Conservation (phyloP, 1,140 invertebrate genomes). For the Drosophila nasuta region DNA sequence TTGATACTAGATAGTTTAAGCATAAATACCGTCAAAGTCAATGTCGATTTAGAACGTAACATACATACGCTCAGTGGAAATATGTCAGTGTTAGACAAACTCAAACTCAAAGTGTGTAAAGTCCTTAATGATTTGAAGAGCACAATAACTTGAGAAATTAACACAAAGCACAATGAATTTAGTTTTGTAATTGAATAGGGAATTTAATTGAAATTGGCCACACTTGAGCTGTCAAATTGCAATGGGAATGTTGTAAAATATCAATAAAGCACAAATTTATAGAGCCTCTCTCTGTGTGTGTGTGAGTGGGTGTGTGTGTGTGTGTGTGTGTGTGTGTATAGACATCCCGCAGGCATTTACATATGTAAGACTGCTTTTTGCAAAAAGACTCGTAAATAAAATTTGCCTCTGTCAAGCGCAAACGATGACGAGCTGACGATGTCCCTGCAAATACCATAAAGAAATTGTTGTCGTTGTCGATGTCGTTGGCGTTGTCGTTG, state of each 20-base stretch:
- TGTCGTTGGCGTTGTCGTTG: conserved; percentile 1
- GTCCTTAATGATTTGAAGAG: not conserved
- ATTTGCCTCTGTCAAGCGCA: conserved; percentile 52
- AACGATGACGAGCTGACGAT: conserved; percentile 79
- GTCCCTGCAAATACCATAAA: conserved; percentile 78
- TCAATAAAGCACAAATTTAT: conserved; percentile 40
- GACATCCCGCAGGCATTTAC: conserved; percentile 32
- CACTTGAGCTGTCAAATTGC: conserved; percentile 34
- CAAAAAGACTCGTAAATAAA: conserved; percentile 48
- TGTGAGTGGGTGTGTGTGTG: not conserved
- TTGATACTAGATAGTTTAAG: too few relatives aligned
- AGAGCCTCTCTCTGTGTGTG: not conserved
- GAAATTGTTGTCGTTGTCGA: conserved; percentile 64
- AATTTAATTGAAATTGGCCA: conserved; percentile 32
- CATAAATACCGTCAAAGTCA: too few relatives aligned
- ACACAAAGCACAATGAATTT: conserved; percentile 21
- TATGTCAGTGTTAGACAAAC: not conserved
- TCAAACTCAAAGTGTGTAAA: too few relatives aligned
- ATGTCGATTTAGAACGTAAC: too few relatives aligned
- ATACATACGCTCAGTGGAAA: not conserved
- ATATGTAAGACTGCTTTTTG: conserved; percentile 32
- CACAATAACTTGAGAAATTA: not conserved
- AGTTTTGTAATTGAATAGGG: conserved; percentile 14
- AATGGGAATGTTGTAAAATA: conserved; percentile 28
- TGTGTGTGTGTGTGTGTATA: conserved; percentile 11